These are phyloP conservation scores for Cantharis rustica DNA, from an alignment of 2,888 invertebrate genomes.

Conservation along the genomic window DNA sequence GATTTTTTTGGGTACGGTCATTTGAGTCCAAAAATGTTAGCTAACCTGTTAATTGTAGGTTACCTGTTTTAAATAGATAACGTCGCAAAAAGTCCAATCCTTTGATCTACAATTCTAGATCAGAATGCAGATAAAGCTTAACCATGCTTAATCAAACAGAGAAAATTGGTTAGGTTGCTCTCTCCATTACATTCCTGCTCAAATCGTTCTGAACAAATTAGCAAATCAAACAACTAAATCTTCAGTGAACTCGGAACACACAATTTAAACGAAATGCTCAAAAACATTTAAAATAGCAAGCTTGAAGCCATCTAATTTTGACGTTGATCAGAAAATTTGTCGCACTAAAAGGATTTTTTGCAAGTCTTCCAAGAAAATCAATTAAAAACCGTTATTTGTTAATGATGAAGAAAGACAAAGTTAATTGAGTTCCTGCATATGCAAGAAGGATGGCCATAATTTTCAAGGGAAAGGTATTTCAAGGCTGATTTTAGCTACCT, in stretches of 20 bases:
- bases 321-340: not conserved
- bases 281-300: not conserved
- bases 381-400: slow-evolving; percentile 42
- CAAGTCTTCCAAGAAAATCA: slow-evolving; percentile 41
- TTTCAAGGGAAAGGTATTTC: slow-evolving; percentile 42
- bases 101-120: not conserved
- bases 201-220: not conserved
- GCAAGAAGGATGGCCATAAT: slow-evolving; percentile 28
- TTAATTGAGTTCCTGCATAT: slow-evolving; percentile 22
- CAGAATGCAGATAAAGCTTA: not conserved
- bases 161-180: not conserved
- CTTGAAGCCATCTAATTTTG: not conserved
- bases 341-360: slow-evolving; percentile 25
- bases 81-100: not conserved
- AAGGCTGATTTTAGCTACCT: slow-evolving; percentile 44
- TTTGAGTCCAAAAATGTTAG: not conserved
- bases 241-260: not conserved
- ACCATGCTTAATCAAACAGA: not conserved
- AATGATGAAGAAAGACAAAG: slow-evolving; percentile 35
- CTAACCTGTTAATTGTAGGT: not conserved
- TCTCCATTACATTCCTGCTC: not conserved
- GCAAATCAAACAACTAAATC: not conserved
- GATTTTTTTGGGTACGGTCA: not conserved
- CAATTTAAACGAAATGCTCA: not conserved
- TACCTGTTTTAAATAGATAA: not conserved